phyloP scores from a whole-genome alignment of 2,888 invertebrate genomes.

The Chrysotoxum bicinctum region DNA sequence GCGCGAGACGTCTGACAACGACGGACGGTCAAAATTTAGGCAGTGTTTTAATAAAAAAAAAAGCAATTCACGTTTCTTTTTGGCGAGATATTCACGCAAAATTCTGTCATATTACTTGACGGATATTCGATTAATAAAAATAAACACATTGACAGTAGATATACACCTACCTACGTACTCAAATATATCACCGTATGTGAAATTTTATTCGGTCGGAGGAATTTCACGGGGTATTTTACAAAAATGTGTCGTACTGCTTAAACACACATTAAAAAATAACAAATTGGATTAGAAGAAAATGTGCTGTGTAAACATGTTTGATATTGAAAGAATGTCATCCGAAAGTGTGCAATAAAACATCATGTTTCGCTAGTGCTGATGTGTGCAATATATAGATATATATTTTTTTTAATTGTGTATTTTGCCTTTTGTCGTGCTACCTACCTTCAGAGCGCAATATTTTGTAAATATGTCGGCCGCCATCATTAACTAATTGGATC shows the following conservation, averaged over 20 bases:
- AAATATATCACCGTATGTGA: conserved; percentile 51
- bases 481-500: conserved; percentile 68
- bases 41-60: conserved; percentile 27
- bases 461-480: conserved; percentile 41
- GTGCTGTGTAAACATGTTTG: conserved; percentile 53
- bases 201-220: conserved; percentile 47
- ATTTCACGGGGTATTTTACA: conserved; percentile 60
- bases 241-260: conserved; percentile 27
- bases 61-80: conserved; percentile 25
- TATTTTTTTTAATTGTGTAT: conserved; percentile 21
- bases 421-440: conserved; percentile 23
- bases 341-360: conserved; percentile 68
- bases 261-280: conserved; percentile 40
- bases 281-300: conserved; percentile 53
- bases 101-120: conserved; percentile 17
- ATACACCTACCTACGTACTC: background rate
- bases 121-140: conserved; percentile 16
- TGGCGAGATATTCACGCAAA: conserved; percentile 19
- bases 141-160: conserved; percentile 28
- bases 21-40: conserved; percentile 31
- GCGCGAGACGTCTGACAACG: conserved; percentile 55
- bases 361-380: conserved; percentile 27
- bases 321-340: conserved; percentile 56
- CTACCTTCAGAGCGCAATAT: conserved; percentile 16
- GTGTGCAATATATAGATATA: conserved; percentile 40